Percentiles rank a stretch among this genome's conserved stretches.
These are phyloP conservation scores for Loriculus beryllinus DNA, from an alignment of 2,797 vertebrate genomes.

Conservation along the genomic window DNA sequence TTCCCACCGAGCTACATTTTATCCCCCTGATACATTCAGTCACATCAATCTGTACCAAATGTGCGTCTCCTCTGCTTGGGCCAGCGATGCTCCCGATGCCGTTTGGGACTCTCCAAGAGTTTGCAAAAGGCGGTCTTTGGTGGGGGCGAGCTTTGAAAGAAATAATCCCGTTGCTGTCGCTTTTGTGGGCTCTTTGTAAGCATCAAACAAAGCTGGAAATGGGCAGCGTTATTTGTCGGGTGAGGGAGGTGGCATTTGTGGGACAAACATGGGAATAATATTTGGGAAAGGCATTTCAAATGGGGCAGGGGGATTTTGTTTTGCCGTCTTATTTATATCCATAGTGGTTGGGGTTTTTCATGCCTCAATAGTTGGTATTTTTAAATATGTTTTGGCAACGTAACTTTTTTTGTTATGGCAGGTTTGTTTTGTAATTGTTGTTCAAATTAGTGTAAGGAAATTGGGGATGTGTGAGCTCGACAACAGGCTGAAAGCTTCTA, in stretches of 20 bases:
- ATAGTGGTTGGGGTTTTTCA: rapidly evolving
- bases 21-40: neutral
- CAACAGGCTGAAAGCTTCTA: neutral
- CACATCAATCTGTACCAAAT: neutral
- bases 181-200: constrained; percentile 6
- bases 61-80: neutral
- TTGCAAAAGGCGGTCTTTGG: neutral
- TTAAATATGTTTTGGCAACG: neutral
- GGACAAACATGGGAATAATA: neutral
- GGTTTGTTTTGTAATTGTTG: neutral
- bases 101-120: neutral
- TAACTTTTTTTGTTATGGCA: neutral
- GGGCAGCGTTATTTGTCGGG: neutral
- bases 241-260: neutral
- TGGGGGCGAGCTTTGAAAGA: neutral
- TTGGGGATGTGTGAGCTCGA: rapidly evolving
- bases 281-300: neutral
- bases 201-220: neutral
- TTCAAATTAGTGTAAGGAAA: neutral
- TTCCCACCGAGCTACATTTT: neutral
- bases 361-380: neutral
- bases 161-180: neutral
- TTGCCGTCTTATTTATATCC: rapidly evolving
- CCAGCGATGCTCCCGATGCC: neutral
- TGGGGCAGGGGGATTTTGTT: neutral